These are phyloP conservation scores for Eubasilissa regina DNA, from an alignment of 1,140 invertebrate genomes.

Conservation along the genomic window DNA sequence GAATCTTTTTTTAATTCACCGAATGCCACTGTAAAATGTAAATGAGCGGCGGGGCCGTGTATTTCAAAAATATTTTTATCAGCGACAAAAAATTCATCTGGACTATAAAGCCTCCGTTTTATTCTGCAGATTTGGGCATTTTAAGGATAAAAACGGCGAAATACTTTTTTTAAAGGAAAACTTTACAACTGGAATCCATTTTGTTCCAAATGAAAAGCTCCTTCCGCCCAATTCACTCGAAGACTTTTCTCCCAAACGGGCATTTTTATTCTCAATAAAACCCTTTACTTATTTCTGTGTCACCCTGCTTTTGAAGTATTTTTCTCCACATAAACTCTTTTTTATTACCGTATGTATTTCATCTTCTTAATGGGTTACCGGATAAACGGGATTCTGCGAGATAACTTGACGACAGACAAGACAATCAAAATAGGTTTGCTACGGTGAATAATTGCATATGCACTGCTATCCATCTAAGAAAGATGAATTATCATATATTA, in stretches of 20 bases:
- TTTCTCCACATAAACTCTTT: neutral
- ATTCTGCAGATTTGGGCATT: neutral
- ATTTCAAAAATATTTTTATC: neutral
- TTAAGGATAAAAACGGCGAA: neutral
- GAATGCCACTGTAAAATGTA: no score
- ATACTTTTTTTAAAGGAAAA: slow-evolving; percentile 20
- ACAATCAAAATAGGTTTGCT: no score
- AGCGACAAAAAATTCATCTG: neutral
- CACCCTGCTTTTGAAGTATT: slow-evolving; percentile 1
- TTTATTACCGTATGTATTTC: no score
- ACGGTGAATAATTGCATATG: no score
- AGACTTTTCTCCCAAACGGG: neutral
- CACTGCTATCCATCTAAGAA: no score
- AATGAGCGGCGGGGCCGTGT: no score
- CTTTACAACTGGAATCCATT: slow-evolving; percentile 8
- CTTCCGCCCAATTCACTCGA: neutral
- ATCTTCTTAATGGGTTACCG: no score
- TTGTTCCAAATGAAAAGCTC: neutral
- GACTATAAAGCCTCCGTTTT: neutral
- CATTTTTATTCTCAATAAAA: neutral
- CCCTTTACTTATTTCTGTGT: neutral
- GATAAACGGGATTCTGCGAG: no score
- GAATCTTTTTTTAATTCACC: no score
- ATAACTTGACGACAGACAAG: no score
- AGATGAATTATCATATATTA: no score